Base-by-base conservation (phyloP, 2,113 vertebrate genomes). In the Sus scrofa region DNA sequence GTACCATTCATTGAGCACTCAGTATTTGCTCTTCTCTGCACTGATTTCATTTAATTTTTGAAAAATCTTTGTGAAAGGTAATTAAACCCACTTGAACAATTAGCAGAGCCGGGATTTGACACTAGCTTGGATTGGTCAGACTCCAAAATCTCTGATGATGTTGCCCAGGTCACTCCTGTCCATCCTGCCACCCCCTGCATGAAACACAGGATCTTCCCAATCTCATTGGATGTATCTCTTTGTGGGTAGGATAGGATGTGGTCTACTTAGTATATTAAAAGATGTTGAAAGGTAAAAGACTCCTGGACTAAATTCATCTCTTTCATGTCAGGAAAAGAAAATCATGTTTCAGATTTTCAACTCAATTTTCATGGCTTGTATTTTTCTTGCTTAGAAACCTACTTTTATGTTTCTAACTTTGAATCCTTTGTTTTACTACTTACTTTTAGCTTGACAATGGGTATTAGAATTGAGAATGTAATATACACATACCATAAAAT, bases 111-210 rank as follows among this genome's bases (percentile, higher is more conserved):
- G 65, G 14, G 8, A 60, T 91, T 77, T 91, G 22, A 77, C 60
- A 7, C 32, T 3, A 2, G 6, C 10, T 74, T 81, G 14, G 13
- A 19, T 56, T 18, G 7, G 7, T 54, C 52, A 81, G 19, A 63
- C 22, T 81, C 13, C 22, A 56, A 78, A 88, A 11, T 4, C 15
- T 14, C 27, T 16, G 18, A 50, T 37, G 3, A 2, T 73, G 19
- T 34, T 79, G 11, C 11, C 2, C 20, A 19, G 1, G 22, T 8
- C 2, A 2, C 34, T 39, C 1, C 30, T 54, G 16, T 32, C 7
- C 20, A 52, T 84, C 67, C 30, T 34, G 5, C 8, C 8, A 8
- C 6, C 6, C 5, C 27, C 2, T 10, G 0, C 27, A 27, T 71
- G 10, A 26, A 22, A 6, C 6, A 14, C 26, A 54, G 58, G 3